phyloP scores from a whole-genome alignment of 1,140 invertebrate genomes.

The Drosophila bocqueti region DNA sequence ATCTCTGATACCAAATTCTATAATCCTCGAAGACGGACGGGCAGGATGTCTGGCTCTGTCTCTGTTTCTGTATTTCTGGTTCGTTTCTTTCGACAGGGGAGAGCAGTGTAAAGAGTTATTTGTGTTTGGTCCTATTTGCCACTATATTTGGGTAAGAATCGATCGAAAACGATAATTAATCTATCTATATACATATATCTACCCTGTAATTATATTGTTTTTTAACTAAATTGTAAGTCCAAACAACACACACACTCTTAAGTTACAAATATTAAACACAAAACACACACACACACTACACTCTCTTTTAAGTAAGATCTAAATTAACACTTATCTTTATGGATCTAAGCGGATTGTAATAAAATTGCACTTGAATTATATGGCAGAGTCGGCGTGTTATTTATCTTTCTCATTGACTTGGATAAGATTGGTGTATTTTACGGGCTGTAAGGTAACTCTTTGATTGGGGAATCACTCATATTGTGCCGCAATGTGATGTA shows the following conservation, averaged over 20 bases:
- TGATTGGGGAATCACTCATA: background rate
- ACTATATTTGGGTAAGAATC: conserved; percentile 66
- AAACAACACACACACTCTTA: conserved; percentile 41
- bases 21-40: conserved; percentile 24
- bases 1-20: conserved; percentile 34
- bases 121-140: conserved; percentile 46
- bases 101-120: conserved; percentile 47
- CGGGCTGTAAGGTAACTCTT: background rate
- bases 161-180: conserved; percentile 29
- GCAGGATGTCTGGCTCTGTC: conserved; percentile 19
- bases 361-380: conserved; percentile 64
- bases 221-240: conserved; percentile 38
- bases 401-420: background rate
- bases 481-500: background rate
- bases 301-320: conserved; percentile 33
- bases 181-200: conserved; percentile 5
- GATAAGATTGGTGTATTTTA: background rate
- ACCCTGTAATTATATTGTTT: conserved; percentile 31
- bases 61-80: conserved; percentile 40
- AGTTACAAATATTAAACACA: conserved; percentile 49
- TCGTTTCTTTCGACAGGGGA: conserved; percentile 70
- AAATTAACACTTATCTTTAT: conserved; percentile 50
- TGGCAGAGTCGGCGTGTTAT: background rate
- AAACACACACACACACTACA: conserved; percentile 1
- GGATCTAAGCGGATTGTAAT: conserved; percentile 67